Percentiles rank a stretch among this genome's conserved stretches.
Evolutionary conservation across 2,888 invertebrate species (phyloP).

Genomic region (Acrobasis suavella): DNA sequence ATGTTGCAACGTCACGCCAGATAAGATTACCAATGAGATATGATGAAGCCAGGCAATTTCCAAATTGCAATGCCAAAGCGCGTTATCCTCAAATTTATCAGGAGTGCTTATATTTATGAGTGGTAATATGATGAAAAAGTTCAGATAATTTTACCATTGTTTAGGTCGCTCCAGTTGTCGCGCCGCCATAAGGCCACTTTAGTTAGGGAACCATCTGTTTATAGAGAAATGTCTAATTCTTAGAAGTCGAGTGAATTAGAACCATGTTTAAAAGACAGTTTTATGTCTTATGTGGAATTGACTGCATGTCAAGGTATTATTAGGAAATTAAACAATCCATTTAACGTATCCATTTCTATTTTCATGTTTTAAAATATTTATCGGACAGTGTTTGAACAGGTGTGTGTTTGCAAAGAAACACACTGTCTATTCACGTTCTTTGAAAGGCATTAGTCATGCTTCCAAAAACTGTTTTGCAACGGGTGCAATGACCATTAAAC

Average conservation of each 20-base stretch:
- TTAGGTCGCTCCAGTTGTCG: too few species aligned
- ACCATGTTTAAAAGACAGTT: too few species aligned
- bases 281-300: not conserved
- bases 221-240: too few species aligned
- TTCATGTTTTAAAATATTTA: slow-evolving; percentile 24
- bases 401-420: slow-evolving; percentile 43
- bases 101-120: too few species aligned
- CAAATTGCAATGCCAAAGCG: slow-evolving; percentile 12
- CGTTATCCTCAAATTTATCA: not conserved
- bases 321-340: not conserved
- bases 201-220: too few species aligned
- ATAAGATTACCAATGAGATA: slow-evolving; percentile 69
- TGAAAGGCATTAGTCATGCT: slow-evolving; percentile 56
- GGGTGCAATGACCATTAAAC: slow-evolving; percentile 47
- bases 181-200: too few species aligned
- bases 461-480: slow-evolving; percentile 47
- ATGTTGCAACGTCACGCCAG: slow-evolving; percentile 40
- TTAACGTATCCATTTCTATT: not conserved
- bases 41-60: slow-evolving; percentile 37
- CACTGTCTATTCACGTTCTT: slow-evolving; percentile 41
- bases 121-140: too few species aligned
- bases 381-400: slow-evolving; percentile 44
- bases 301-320: not conserved
- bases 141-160: too few species aligned
- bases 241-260: too few species aligned